Percentiles rank a stretch among this genome's conserved stretches.
phyloP scores from a whole-genome alignment of 2,797 vertebrate species.

The Gadopsis marmoratus region DNA sequence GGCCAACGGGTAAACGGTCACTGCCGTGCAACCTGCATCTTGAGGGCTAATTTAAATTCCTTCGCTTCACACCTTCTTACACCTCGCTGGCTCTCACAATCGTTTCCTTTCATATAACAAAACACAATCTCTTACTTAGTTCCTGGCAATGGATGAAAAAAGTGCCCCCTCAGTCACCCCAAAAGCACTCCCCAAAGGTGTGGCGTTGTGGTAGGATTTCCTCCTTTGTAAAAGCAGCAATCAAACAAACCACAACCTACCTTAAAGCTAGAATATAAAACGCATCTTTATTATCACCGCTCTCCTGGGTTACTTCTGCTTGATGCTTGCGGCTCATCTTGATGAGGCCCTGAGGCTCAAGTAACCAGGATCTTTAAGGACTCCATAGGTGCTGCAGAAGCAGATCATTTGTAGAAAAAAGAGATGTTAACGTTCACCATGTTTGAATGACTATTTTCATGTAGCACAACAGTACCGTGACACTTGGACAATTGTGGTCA shows the following conservation, averaged over 20 bases:
- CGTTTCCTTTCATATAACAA: slow-evolving; percentile 60
- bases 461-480: not conserved
- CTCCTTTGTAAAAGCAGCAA: not conserved
- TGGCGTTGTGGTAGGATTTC: not conserved
- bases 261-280: not conserved
- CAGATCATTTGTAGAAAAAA: not conserved
- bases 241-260: not conserved
- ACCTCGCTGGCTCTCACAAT: slow-evolving; percentile 43
- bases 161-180: slow-evolving; percentile 5
- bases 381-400: not conserved
- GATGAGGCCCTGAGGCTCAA: not conserved
- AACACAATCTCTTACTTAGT: slow-evolving; percentile 56
- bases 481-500: no score
- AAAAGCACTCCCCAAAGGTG: not conserved
- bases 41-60: slow-evolving; percentile 73
- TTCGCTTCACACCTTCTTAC: slow-evolving; percentile 49
- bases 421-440: not conserved
- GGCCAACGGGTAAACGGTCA: slow-evolving; percentile 57
- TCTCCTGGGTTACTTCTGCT: not conserved
- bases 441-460: no score
- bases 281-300: not conserved
- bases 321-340: not conserved
- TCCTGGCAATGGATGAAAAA: slow-evolving; percentile 52
- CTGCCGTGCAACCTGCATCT: slow-evolving; percentile 20
- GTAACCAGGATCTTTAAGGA: not conserved